Percentiles rank a stretch among this genome's conserved stretches.
Evolutionary conservation across 2,797 vertebrate species (phyloP).

Genomic region (Microhierax caerulescens): DNA sequence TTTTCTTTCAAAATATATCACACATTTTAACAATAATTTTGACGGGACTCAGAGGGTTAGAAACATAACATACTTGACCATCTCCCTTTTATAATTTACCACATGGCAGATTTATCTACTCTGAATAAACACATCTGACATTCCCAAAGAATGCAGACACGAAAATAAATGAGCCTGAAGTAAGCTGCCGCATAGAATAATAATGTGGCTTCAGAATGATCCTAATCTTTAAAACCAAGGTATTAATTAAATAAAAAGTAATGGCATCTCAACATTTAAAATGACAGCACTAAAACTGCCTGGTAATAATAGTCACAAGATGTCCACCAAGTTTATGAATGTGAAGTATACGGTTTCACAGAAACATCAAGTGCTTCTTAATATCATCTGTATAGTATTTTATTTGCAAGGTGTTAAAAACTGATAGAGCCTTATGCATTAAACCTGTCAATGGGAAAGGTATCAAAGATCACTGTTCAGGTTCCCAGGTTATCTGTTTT

Average conservation of each 20-base stretch:
- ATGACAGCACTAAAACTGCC: neutral
- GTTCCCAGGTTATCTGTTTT: neutral
- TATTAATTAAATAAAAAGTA: conserved; percentile 55
- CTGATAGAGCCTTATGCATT: neutral
- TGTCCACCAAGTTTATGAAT: neutral
- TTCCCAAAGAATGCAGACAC: neutral
- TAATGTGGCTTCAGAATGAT: conserved; percentile 14
- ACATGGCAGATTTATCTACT: conserved; percentile 34
- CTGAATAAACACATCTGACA: conserved; percentile 28
- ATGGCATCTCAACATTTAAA: neutral
- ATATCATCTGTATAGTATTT: neutral
- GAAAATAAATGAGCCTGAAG: conserved; percentile 50
- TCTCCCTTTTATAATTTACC: conserved; percentile 14
- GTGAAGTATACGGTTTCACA: neutral
- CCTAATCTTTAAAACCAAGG: neutral
- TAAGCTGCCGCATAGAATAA: conserved; percentile 18
- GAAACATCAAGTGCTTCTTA: neutral
- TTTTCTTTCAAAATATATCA: conserved; percentile 43
- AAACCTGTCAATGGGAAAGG: neutral
- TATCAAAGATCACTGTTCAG: neutral
- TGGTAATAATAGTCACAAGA: neutral
- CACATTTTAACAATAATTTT: conserved; percentile 43
- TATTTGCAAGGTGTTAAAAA: conserved; percentile 27
- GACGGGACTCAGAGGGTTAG: conserved; percentile 42
- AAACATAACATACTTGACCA: conserved; percentile 36